These are phyloP conservation scores for Homalodisca vitripennis DNA, from an alignment of 1,140 invertebrate genomes.

Conservation along the genomic window DNA sequence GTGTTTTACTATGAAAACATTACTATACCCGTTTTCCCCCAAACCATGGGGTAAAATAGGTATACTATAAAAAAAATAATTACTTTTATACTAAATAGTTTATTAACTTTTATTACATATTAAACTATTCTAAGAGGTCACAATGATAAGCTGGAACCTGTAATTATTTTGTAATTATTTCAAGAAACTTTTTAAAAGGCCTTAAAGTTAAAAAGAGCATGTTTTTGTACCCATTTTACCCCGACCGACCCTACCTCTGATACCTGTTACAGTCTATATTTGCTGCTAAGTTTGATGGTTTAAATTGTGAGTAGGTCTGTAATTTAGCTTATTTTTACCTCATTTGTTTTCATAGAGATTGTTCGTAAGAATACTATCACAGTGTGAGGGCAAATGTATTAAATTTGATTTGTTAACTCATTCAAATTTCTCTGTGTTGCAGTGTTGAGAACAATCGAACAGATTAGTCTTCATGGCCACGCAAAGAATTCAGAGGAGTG, in stretches of 20 bases:
- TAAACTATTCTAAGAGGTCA: too few relatives aligned
- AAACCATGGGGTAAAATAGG: too few relatives aligned
- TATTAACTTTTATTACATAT: too few relatives aligned
- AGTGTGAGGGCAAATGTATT: neutral
- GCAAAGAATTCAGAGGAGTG: conserved; percentile 69
- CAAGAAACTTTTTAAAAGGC: too few relatives aligned
- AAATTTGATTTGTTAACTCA: neutral
- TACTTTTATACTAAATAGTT: too few relatives aligned
- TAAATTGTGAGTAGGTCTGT: neutral
- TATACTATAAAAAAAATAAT: too few relatives aligned
- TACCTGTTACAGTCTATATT: neutral
- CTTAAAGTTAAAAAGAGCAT: too few relatives aligned
- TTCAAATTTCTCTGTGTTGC: conserved; percentile 31
- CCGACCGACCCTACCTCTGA: neutral
- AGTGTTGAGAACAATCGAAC: conserved; percentile 62
- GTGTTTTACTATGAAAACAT: too few relatives aligned
- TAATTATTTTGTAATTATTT: too few relatives aligned
- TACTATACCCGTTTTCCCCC: too few relatives aligned
- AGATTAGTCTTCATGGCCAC: conserved; percentile 63
- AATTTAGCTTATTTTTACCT: neutral
- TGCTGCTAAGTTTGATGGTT: neutral
- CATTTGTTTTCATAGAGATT: neutral
- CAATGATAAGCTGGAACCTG: too few relatives aligned
- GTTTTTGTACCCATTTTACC: too few relatives aligned
- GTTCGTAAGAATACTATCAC: neutral